Conservation (phyloP, 2,797 vertebrate genomes). For the Acropternis orthonyx region DNA sequence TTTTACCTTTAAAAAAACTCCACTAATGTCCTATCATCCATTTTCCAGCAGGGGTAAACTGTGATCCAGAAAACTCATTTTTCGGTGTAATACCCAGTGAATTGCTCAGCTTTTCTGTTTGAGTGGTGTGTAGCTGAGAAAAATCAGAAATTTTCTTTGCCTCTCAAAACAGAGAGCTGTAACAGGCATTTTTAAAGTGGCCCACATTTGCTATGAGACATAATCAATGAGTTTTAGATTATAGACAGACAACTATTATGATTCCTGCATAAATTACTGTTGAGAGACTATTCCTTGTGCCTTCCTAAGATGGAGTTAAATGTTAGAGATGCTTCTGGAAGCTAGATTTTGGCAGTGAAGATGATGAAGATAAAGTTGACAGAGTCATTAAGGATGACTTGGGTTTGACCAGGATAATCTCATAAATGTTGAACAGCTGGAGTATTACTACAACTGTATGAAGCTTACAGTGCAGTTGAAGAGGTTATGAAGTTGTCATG, state of each 20-base stretch:
- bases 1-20: background rate
- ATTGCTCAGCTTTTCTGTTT: background rate
- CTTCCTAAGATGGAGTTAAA: background rate
- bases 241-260: background rate
- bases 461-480: background rate
- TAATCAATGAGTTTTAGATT: background rate
- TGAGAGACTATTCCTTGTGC: background rate
- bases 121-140: background rate
- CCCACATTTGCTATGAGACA: rapidly evolving
- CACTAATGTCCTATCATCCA: background rate
- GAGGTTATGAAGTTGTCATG: background rate
- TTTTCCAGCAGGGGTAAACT: background rate
- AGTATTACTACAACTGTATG: background rate
- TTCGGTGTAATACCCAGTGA: background rate
- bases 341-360: background rate
- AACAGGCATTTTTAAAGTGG: background rate
- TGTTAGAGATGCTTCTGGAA: background rate
- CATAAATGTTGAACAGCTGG: rapidly evolving
- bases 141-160: background rate
- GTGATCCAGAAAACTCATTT: background rate
- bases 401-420: background rate
- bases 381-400: background rate
- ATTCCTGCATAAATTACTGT: background rate
- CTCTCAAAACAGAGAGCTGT: background rate
- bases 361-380: background rate